These are phyloP conservation scores for Poecile atricapillus DNA, from an alignment of 2,113 vertebrate genomes.

Conservation along the genomic window DNA sequence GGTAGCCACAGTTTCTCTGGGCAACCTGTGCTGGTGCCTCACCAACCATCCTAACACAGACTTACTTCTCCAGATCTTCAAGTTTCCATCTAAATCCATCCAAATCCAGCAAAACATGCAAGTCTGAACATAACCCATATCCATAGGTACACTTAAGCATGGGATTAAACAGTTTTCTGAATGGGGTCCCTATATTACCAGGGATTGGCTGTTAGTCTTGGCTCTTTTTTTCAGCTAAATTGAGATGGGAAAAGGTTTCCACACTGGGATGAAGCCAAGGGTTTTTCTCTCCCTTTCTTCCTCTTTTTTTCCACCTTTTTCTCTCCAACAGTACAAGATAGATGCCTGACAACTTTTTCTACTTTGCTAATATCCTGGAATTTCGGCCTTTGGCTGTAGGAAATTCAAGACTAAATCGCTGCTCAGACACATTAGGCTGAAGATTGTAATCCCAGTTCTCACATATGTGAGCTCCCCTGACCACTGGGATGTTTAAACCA, in stretches of 20 bases:
- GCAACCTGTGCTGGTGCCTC: background rate
- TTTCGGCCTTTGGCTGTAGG: background rate
- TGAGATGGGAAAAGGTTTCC: slow-evolving; percentile 38
- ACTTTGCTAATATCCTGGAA: background rate
- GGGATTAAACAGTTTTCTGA: slow-evolving; percentile 22
- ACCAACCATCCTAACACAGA: background rate
- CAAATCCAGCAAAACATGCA: background rate
- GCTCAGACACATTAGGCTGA: background rate
- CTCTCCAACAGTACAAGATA: background rate
- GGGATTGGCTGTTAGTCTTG: slow-evolving; percentile 21
- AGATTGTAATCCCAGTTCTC: background rate
- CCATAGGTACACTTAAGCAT: slow-evolving; percentile 35
- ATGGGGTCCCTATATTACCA: background rate
- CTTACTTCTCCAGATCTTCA: background rate
- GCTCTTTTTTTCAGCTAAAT: slow-evolving; percentile 29
- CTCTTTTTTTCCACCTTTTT: background rate
- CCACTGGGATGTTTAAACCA: background rate
- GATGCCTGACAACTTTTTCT: background rate
- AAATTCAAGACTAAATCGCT: background rate
- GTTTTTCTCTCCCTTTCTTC: background rate
- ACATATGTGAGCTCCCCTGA: background rate
- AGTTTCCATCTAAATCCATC: slow-evolving; percentile 1
- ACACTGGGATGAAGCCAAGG: background rate
- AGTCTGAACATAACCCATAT: background rate
- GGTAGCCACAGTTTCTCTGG: background rate